These are phyloP conservation scores for Nannospalax galili DNA, from an alignment of 2,113 vertebrate genomes.

Conservation along the genomic window DNA sequence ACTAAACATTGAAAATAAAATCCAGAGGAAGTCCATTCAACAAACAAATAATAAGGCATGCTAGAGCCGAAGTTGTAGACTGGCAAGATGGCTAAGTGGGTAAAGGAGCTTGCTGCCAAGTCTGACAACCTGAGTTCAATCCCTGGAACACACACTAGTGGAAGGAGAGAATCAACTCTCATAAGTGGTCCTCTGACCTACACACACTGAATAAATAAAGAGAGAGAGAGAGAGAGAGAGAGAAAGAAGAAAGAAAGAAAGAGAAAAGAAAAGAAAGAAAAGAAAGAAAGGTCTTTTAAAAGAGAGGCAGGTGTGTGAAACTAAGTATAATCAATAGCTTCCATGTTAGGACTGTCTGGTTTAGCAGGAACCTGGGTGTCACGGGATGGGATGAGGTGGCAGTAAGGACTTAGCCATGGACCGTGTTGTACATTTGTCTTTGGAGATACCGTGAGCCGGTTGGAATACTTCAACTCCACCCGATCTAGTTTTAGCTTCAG, in stretches of 20 bases:
- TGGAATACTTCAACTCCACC: background rate
- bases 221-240: no score
- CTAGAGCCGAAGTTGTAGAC: background rate
- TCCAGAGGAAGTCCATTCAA: slow-evolving; percentile 32
- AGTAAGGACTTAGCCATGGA: background rate
- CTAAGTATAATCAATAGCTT: background rate
- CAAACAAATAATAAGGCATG: background rate
- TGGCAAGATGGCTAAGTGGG: background rate
- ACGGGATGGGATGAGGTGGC: background rate
- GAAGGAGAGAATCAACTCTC: background rate
- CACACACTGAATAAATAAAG: background rate
- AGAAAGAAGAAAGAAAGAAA: no score
- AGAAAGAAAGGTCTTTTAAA: background rate
- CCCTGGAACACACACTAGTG: background rate
- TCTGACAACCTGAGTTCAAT: background rate
- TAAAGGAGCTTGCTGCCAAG: background rate
- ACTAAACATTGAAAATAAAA: slow-evolving; percentile 54
- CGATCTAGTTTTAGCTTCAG: background rate
- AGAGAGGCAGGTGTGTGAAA: background rate
- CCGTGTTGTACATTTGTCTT: background rate
- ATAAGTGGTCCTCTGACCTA: background rate
- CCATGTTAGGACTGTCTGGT: background rate
- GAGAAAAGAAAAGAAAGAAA: no score
- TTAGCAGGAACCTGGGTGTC: background rate
- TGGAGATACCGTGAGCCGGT: background rate